These are phyloP conservation scores for Drosophila robusta DNA, from an alignment of 2,888 invertebrate genomes.

Conservation along the genomic window DNA sequence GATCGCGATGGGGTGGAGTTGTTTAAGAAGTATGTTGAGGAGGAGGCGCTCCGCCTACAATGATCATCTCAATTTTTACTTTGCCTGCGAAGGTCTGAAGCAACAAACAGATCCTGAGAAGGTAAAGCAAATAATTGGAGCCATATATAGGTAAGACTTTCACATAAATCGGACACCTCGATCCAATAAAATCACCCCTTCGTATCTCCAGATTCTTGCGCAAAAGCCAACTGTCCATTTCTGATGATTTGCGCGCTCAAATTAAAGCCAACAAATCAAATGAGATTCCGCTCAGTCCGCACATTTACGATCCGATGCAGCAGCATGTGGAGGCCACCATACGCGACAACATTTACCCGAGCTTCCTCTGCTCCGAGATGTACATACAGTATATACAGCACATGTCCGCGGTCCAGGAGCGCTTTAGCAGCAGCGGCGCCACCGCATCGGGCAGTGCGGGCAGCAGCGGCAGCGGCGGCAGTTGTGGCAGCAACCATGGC, in stretches of 20 bases:
- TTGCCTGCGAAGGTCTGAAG: conserved; percentile 95
- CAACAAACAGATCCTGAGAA: conserved; percentile 91
- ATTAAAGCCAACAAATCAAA: conserved; percentile 91
- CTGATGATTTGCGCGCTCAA: conserved; percentile 91
- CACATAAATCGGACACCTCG: background rate
- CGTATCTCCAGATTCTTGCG: conserved; percentile 88
- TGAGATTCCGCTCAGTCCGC: conserved; percentile 89
- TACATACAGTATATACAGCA: conserved; percentile 94
- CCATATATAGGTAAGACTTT: conserved; percentile 90
- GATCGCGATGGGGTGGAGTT: conserved; percentile 95
- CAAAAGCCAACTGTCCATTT: conserved; percentile 92
- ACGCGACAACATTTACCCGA: conserved; percentile 94
- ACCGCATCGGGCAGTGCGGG: conserved; percentile 75
- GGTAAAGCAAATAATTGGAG: conserved; percentile 91
- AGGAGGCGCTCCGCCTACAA: conserved; percentile 92
- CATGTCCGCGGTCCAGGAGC: conserved; percentile 86
- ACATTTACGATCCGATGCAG: conserved; percentile 94
- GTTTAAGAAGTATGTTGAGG: conserved; percentile 93
- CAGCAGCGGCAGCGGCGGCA: conserved; percentile 74
- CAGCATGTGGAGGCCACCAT: conserved; percentile 92
- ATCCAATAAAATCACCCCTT: conserved; percentile 23
- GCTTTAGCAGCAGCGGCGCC: conserved; percentile 82
- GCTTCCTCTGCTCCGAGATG: conserved; percentile 96
- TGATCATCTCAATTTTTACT: conserved; percentile 95
- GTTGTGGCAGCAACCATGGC: conserved; percentile 71